Base-by-base conservation (phyloP, 2,797 vertebrate species). In the Anabacerthia variegaticeps region DNA sequence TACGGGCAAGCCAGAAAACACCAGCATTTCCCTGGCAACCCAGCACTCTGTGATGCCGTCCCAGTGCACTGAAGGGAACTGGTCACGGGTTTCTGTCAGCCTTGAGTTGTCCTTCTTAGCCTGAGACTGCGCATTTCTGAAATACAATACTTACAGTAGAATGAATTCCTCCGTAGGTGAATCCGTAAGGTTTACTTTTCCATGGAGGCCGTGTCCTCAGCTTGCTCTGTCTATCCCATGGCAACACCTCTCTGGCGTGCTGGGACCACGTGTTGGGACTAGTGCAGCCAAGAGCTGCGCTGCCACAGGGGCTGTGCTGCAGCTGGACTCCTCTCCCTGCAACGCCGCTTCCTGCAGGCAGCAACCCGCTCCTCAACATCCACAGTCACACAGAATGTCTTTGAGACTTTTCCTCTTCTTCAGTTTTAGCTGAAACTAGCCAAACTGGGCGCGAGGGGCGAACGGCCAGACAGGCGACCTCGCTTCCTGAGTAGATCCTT, bases 151-250 rank as follows among this genome's bases (percentile, higher is more conserved):
- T 32, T 17, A 2, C 24, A n/a, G 51, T 6, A 14, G 37, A 49
- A 23, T 0, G 0, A 22, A 16, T 32, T 14, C 19, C 17, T 52
- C 32, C 8, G 52, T 56, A 59, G 43, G 14, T 1, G 1, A 56
- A 14, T 34, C 34, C 19, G 3, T 41, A 23, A 17, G 16, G 21
- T 20, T 58, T 30, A 7, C 43, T 24, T 54, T 73, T 51, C 59
- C 14, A 1, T 4, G 34, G 7, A 18, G 37, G 26, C 56, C 17
- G 0, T 72, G 46, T 37, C 26, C 58, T 58, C 0, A 0, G 2
- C 32, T 30, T 6, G 0, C 46, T 32, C 28, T 7, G 3, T n/a
- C 85, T 18, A 2, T 48, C n/a, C 49, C 41, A 4, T 0, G 32
- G 65, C 73, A 16, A 3, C 15, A 12, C 1, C 66, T 37, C 59